Base-by-base conservation (phyloP, 2,888 invertebrate species). In the Hartigia nigra region DNA sequence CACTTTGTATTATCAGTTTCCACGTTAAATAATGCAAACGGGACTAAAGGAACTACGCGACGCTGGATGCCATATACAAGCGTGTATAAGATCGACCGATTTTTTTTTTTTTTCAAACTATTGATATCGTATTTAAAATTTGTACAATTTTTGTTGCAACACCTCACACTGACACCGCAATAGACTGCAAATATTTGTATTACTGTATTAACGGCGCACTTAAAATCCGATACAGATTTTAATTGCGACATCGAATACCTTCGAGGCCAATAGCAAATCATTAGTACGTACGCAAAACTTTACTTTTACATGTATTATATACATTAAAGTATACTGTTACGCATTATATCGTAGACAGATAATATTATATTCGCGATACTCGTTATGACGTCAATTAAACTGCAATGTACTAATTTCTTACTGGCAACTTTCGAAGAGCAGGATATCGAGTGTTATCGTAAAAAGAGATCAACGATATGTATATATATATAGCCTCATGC, bases 1-100 rank as follows among this genome's bases (percentile, higher is more conserved):
- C 86, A 85, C 85, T 85, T 85, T 86, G 86, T 3, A n/a, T 23
- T 55, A 23, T 23, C 55, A 55, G 55, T 55, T 55, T 55, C 23
- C 55, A 55, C 1, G 55, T 55, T 55, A 55, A 55, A 55, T 23
- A 55, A 55, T 9, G 55, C 55, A 23, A 55, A 55, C 55, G 23
- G 55, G 55, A 23, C 9, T 2, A 9, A 55, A 55, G 55, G 23
- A 14, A 5, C 14, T 14, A 39, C 39, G 39, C 55, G 55, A 23
- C 55, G 23, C 55, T 9, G 55, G 2, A n/a, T n/a, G n/a, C n/a
- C n/a, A n/a, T n/a, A n/a, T n/a, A n/a, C n/a, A n/a, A n/a, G n/a
- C n/a, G n/a, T n/a, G n/a, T n/a, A n/a, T n/a, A n/a, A n/a, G n/a
- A n/a, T n/a, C n/a, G n/a, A n/a, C 14, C 9, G 2, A 1, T 23